Evolutionary conservation across 2,888 invertebrate species (phyloP).

Genomic region (Timema podura): DNA sequence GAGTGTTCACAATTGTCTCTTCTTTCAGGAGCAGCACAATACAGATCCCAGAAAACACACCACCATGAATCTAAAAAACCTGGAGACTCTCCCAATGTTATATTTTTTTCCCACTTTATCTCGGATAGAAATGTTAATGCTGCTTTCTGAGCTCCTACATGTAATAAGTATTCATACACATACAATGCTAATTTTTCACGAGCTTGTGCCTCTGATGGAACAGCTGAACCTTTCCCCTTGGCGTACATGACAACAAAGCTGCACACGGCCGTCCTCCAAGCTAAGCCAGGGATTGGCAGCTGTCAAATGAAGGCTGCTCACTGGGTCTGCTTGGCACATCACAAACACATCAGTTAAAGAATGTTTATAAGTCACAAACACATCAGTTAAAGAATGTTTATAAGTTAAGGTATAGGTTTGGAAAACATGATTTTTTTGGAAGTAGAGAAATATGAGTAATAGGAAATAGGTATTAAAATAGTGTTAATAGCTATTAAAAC

Average conservation of each 20-base stretch:
- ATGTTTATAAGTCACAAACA: too few species aligned
- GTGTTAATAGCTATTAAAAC: too few species aligned
- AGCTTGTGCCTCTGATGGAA: constrained; percentile 98
- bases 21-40: too few species aligned
- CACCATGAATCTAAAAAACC: constrained; percentile 99
- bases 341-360: too few species aligned
- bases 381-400: too few species aligned
- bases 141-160: constrained; percentile 98
- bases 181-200: constrained; percentile 98
- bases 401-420: too few species aligned
- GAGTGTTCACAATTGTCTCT: too few species aligned
- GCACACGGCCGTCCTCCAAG: too few species aligned
- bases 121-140: constrained; percentile 99
- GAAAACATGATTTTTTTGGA: too few species aligned
- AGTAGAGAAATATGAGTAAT: too few species aligned
- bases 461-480: too few species aligned
- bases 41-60: constrained; percentile 51
- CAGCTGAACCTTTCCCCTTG: constrained; percentile 96
- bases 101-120: constrained; percentile 99
- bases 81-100: constrained; percentile 96
- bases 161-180: constrained; percentile 98
- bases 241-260: constrained; percentile 72
- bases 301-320: constrained; percentile 32
- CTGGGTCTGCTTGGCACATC: constrained; percentile 27
- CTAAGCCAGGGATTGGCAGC: constrained; percentile 31